phyloP scores from a whole-genome alignment of 2,797 vertebrate species.

The Phataginus tetradactyla region DNA sequence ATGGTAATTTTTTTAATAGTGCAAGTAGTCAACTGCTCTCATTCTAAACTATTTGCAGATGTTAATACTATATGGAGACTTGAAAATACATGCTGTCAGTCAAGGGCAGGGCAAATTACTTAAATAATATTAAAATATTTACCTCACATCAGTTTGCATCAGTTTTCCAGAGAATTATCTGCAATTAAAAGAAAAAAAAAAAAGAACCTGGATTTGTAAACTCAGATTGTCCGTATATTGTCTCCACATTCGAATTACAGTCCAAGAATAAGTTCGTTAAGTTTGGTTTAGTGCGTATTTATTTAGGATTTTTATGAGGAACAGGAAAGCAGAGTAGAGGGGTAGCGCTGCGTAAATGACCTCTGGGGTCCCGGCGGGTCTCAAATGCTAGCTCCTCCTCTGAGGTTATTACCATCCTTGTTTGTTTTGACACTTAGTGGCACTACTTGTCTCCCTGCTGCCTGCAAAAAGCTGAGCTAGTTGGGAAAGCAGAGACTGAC shows the following conservation, averaged over 20 bases:
- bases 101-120: constrained; percentile 7
- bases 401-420: not conserved
- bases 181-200: not conserved
- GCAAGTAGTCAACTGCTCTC: not conserved
- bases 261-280: not conserved
- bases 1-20: not conserved
- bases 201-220: not conserved
- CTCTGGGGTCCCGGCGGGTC: not conserved
- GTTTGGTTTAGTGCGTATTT: not conserved
- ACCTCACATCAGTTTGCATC: not conserved
- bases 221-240: not conserved
- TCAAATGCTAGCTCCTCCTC: not conserved
- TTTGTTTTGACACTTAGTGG: constrained; percentile 30
- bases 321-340: not conserved
- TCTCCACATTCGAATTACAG: not conserved
- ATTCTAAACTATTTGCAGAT: not conserved
- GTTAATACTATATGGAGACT: not conserved
- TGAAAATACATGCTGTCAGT: not conserved
- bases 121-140: constrained; percentile 35
- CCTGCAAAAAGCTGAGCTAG: constrained; percentile 13
- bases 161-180: constrained; percentile 29
- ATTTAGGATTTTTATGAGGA: constrained; percentile 36
- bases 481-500: not conserved
- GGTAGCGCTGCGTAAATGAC: not conserved
- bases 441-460: not conserved